Conservation (phyloP, 2,888 invertebrate species). For the Megamerina dolium region DNA sequence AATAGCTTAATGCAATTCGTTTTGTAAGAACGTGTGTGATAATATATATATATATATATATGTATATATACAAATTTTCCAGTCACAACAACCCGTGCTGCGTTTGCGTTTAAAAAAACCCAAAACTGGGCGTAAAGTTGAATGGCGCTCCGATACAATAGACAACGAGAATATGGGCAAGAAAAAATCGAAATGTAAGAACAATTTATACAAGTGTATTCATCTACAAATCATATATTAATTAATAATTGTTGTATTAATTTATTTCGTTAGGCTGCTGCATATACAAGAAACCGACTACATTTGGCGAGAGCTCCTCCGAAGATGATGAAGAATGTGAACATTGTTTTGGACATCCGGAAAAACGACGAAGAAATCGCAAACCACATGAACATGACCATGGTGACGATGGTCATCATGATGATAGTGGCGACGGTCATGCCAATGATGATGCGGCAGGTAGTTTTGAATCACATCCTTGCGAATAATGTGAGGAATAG, state of each 20-base stretch:
- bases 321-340: slow-evolving; percentile 79
- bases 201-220: neutral
- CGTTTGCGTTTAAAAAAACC: slow-evolving; percentile 64
- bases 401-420: slow-evolving; percentile 11
- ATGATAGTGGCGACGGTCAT: slow-evolving; percentile 6
- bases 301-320: slow-evolving; percentile 84
- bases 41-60: neutral
- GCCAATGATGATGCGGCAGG: slow-evolving; percentile 2
- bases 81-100: slow-evolving; percentile 50
- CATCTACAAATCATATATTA: neutral
- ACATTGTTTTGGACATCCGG: slow-evolving; percentile 78
- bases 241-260: neutral
- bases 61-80: neutral
- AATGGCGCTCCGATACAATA: slow-evolving; percentile 84
- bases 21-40: neutral
- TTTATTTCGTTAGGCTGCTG: slow-evolving; percentile 74
- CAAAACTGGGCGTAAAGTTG: slow-evolving; percentile 70
- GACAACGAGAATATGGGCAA: slow-evolving; percentile 94
- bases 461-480: too few species aligned
- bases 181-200: slow-evolving; percentile 93
- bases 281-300: slow-evolving; percentile 84
- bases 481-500: too few species aligned
- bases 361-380: slow-evolving; percentile 52
- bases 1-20: neutral
- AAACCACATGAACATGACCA: slow-evolving; percentile 14